phyloP scores from a whole-genome alignment of 2,797 vertebrate genomes.

The Scyliorhinus canicula region DNA sequence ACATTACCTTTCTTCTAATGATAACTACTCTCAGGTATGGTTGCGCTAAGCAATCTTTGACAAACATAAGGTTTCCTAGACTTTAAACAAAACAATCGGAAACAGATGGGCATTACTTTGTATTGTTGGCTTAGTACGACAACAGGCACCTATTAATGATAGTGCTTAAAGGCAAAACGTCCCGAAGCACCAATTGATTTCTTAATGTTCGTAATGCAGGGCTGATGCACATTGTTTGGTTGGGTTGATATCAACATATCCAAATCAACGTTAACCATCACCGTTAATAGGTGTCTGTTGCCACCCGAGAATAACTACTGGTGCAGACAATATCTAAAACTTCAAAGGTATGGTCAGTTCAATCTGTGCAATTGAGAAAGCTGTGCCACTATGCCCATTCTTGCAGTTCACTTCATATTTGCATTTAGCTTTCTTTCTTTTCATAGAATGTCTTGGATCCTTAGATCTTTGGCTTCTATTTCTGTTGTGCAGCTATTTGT shows the following conservation, averaged over 20 bases:
- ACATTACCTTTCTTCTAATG: constrained; percentile 22
- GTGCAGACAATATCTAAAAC: neutral
- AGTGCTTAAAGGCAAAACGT: neutral
- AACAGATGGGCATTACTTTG: constrained; percentile 26
- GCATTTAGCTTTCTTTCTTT: neutral
- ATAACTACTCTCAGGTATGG: constrained; percentile 21
- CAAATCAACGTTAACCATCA: neutral
- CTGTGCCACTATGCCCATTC: neutral
- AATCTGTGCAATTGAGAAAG: neutral
- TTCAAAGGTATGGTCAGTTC: neutral
- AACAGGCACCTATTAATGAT: neutral
- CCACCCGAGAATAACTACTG: neutral
- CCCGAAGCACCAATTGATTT: neutral
- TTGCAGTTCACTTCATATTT: neutral
- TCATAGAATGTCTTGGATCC: neutral
- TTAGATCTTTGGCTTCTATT: neutral
- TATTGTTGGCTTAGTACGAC: neutral
- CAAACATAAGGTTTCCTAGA: constrained; percentile 15
- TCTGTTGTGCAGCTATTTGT: neutral
- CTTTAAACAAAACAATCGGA: constrained; percentile 11
- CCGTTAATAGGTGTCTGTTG: neutral
- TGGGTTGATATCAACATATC: neutral
- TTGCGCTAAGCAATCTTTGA: constrained; percentile 22
- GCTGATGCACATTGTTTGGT: neutral
- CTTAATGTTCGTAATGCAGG: neutral